Evolutionary conservation across 1,140 invertebrate species (phyloP).

Genomic region (Pseudomyrmex concolor): DNA sequence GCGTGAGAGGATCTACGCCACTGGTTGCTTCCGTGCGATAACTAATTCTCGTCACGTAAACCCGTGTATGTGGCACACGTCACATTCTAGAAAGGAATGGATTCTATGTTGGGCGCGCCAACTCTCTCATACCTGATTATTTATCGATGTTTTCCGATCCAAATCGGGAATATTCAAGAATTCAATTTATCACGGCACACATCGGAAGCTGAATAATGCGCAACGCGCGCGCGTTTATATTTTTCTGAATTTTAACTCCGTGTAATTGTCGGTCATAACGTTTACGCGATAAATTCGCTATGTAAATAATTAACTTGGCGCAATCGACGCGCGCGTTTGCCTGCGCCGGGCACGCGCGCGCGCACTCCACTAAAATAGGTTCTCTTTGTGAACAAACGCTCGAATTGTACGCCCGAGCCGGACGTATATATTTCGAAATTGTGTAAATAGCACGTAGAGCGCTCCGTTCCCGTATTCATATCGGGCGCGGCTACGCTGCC

Average conservation of each 20-base stretch:
- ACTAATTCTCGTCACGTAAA: conserved; percentile 68
- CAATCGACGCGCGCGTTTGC: conserved; percentile 64
- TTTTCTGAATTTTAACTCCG: conserved; percentile 28
- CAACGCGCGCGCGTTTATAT: conserved; percentile 10
- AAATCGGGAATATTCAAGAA: conserved; percentile 10
- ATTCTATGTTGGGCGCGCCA: conserved; percentile 35
- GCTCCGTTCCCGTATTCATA: conserved; percentile 39
- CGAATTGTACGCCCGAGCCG: conserved; percentile 34
- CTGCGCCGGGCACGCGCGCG: conserved; percentile 1
- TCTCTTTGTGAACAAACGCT: conserved; percentile 60
- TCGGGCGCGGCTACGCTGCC: conserved; percentile 41
- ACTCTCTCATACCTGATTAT: conserved; percentile 29
- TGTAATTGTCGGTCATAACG: conserved; percentile 45
- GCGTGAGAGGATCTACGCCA: conserved; percentile 62
- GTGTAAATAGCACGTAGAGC: conserved; percentile 21
- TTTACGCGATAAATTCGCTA: conserved; percentile 48
- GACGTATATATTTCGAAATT: conserved; percentile 47
- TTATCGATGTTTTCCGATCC: conserved; percentile 32
- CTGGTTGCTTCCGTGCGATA: conserved; percentile 70
- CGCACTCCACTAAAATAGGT: conserved; percentile 52
- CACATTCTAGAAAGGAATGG: conserved; percentile 53
- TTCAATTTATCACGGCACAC: conserved; percentile 19
- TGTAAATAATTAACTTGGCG: conserved; percentile 68
- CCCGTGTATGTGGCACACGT: conserved; percentile 35
- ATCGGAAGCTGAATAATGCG: background rate